Base-by-base conservation (phyloP, 2,888 invertebrate genomes). In the Epicampocera succincta region DNA sequence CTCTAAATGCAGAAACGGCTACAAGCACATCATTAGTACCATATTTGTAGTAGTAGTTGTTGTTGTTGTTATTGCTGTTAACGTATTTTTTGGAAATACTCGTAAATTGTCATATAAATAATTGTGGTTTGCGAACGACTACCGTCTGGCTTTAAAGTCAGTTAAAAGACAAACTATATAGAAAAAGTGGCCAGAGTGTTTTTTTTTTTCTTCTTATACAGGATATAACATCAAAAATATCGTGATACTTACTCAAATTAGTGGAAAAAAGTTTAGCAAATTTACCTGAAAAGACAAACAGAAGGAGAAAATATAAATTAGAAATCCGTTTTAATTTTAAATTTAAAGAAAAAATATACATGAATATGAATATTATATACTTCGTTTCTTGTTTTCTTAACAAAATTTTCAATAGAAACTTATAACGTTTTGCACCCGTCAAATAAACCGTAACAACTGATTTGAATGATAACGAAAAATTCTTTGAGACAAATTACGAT, bases 381-480 rank as follows among this genome's bases (percentile, higher is more conserved):
- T 61, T 50, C 44, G 40, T 60, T 63, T 46, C 60, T 50, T 56
- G 58, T 66, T 60, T 3, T 42, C 42, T 56, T 75, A 11, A 21
- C 6, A 15, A 5, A 33, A 33, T 33, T 17, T 17, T 4, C 15
- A n/a, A 52, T 65, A 46, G 33, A 33, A 38, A 48, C 19, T 56
- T 33, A 48, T 42, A 56, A 85, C 86, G 89, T 84, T 84, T 85
- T 87, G 86, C 88, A 86, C 89, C 85, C 90, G 90, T 89, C 90
- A 90, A 90, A 89, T 89, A 87, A 86, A 89, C 87, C 88, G 90
- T 89, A 89, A 90, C 90, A 89, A 89, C 89, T 89, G 89, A 87
- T n/a, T 89, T 75, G n/a, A 63, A 60, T 71, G 78, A 82, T 78
- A 78, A 74, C 29, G 46, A 15, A 40, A 52, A 46, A 21, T 6